Evolutionary conservation across 1,140 invertebrate genomes (phyloP).

Genomic region (Drosophila parvula): DNA sequence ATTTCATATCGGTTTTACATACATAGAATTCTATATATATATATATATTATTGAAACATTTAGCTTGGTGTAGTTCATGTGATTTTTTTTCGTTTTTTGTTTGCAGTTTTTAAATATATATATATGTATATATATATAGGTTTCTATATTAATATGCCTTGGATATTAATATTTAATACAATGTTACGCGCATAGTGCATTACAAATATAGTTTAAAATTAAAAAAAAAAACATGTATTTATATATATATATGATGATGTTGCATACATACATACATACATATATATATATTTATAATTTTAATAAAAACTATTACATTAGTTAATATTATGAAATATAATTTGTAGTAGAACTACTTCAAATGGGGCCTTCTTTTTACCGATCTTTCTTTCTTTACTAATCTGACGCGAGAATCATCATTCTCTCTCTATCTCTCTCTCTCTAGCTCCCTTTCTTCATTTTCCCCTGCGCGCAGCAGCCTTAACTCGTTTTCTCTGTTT

Average conservation of each 20-base stretch:
- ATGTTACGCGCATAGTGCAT: conserved; percentile 71
- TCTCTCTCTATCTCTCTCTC: neutral
- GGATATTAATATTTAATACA: conserved; percentile 76
- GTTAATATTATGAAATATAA: conserved; percentile 60
- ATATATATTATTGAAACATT: conserved; percentile 69
- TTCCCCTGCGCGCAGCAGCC: neutral
- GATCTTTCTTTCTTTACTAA: conserved; percentile 10
- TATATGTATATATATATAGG: conserved; percentile 42
- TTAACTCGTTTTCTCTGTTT: conserved; percentile 2
- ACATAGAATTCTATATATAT: conserved; percentile 65
- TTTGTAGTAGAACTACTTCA: conserved; percentile 59
- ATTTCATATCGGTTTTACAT: conserved; percentile 61
- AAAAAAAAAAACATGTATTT: conserved; percentile 60
- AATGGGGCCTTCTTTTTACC: conserved; percentile 28
- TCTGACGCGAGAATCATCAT: conserved; percentile 3
- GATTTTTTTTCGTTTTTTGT: conserved; percentile 27
- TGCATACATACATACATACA: conserved; percentile 34
- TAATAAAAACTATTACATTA: conserved; percentile 78
- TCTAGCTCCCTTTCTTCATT: neutral
- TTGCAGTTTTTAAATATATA: conserved; percentile 30
- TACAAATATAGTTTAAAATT: conserved; percentile 68
- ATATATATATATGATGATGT: conserved; percentile 31
- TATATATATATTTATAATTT: conserved; percentile 51
- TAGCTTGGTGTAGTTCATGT: conserved; percentile 67
- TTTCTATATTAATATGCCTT: conserved; percentile 71